Conservation (phyloP, 2,797 vertebrate genomes). For the Leptatherina wallacei region DNA sequence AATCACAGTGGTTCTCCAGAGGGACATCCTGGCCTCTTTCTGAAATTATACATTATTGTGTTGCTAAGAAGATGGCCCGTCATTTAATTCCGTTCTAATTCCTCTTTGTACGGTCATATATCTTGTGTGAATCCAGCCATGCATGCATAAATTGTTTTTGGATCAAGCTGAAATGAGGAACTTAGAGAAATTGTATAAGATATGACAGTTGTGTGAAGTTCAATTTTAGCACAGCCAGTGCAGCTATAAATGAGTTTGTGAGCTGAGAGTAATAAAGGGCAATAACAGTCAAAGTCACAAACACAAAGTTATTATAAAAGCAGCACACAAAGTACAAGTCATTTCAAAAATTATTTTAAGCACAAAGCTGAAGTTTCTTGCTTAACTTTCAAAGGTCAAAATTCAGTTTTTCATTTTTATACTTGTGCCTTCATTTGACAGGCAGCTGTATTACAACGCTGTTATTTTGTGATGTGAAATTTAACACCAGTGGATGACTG, state of each 20-base stretch:
- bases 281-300: slow-evolving; percentile 28
- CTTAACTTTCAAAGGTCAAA: background rate
- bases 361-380: no score
- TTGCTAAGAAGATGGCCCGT: slow-evolving; percentile 46
- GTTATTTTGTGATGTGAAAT: background rate
- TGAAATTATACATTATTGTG: slow-evolving; percentile 70
- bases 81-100: slow-evolving; percentile 64
- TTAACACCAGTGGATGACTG: background rate
- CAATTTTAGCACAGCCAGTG: slow-evolving; percentile 25
- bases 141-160: slow-evolving; percentile 50
- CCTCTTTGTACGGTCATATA: slow-evolving; percentile 34
- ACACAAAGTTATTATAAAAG: slow-evolving; percentile 15
- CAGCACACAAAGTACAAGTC: slow-evolving; percentile 1
- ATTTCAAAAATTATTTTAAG: background rate
- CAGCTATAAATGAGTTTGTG: slow-evolving; percentile 23
- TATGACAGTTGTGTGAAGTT: slow-evolving; percentile 39
- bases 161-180: slow-evolving; percentile 41
- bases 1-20: slow-evolving; percentile 64
- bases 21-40: slow-evolving; percentile 70
- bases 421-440: background rate
- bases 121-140: slow-evolving; percentile 48
- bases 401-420: background rate
- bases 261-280: slow-evolving; percentile 27
- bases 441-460: background rate
- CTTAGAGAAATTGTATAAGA: slow-evolving; percentile 9